A percentile compares a stretch with the other conserved stretches of the same genome.
These are phyloP conservation scores for Dorcus hopei DNA, from an alignment of 2,888 invertebrate genomes.

Conservation along the genomic window DNA sequence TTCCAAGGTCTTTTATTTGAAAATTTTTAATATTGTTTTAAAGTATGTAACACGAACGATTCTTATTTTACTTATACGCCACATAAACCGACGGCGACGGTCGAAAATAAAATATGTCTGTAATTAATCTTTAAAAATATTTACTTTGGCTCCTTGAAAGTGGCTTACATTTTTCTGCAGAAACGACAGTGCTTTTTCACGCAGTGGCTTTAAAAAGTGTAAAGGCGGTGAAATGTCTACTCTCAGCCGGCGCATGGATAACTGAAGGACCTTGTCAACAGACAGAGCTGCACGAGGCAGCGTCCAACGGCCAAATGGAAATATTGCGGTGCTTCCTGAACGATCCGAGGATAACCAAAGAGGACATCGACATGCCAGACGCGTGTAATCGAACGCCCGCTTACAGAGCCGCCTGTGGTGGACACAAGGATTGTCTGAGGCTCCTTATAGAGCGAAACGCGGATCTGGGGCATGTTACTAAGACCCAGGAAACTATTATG, in stretches of 20 bases:
- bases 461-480: constrained; percentile 40
- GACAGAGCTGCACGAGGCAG: constrained; percentile 47
- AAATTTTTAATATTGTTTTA: too few species aligned
- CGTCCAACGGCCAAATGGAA: constrained; percentile 36
- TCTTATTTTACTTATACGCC: too few species aligned
- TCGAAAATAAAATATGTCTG: too few species aligned
- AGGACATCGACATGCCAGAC: constrained; percentile 33
- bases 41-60: too few species aligned
- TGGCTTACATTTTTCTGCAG: constrained; percentile 20
- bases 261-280: constrained; percentile 35
- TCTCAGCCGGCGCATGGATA: constrained; percentile 43
- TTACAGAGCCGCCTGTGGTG: constrained; percentile 54
- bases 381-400: constrained; percentile 51
- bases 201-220: constrained; percentile 44
- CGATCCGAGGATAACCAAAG: constrained; percentile 30
- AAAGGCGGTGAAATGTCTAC: constrained; percentile 37
- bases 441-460: constrained; percentile 49
- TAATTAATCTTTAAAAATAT: too few species aligned
- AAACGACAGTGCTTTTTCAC: constrained; percentile 44
- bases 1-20: too few species aligned
- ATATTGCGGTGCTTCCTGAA: constrained; percentile 33
- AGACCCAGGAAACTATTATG: constrained; percentile 42
- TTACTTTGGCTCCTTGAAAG: too few species aligned
- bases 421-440: constrained; percentile 51
- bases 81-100: too few species aligned